Evolutionary conservation across 92 coral and sea anemone genomes (phyloP), one percentile per base, ranked within the genome.

Genomic region (Scolanthus callimorphus): DNA sequence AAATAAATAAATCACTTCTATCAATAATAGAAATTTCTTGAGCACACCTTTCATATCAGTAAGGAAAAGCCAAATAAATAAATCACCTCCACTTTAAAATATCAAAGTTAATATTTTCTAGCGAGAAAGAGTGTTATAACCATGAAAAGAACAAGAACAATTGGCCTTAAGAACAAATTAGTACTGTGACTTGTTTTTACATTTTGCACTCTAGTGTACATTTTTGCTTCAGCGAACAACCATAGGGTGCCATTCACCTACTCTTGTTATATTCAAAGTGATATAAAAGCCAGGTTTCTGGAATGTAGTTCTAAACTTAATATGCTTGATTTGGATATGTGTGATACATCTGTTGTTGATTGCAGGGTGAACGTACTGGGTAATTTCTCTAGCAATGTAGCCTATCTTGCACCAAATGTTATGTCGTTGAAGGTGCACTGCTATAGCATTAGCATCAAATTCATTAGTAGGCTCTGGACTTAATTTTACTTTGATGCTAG

Each of bases 361-460:
- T 50, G 57, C 57, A 4, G 2, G 25, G 15, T 50, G 24, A 3
- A 50, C 57, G 25, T 17, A 50, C 25, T 50, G 24, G 12, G 57
- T 50, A 4, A 50, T 3, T 50, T 50, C 57, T 17, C 3, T 2
- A n/a, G 57, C 57, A 4, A 50, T 50, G 57, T 50, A 50, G 19
- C 57, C 57, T 3, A 50, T 3, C 3, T 6, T 21, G 27, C 3
- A 3, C 57, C 57, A 50, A 3, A 3, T 4, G 2, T n/a, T 25
- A 4, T 23, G 12, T 2, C 25, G 15, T 17, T 20, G 20, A 3
- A 50, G 20, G 20, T 50, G 2, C 1, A 50, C 57, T 2, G 57
- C 24, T 50, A 50, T 50, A 11, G 57, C 57, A 4, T 50, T 50
- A 23, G 8, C 15, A 20, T 50, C 57, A 4, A n/a, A 4, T 6